Conservation (phyloP, 2,797 vertebrate genomes). For the Xenopus petersii region DNA sequence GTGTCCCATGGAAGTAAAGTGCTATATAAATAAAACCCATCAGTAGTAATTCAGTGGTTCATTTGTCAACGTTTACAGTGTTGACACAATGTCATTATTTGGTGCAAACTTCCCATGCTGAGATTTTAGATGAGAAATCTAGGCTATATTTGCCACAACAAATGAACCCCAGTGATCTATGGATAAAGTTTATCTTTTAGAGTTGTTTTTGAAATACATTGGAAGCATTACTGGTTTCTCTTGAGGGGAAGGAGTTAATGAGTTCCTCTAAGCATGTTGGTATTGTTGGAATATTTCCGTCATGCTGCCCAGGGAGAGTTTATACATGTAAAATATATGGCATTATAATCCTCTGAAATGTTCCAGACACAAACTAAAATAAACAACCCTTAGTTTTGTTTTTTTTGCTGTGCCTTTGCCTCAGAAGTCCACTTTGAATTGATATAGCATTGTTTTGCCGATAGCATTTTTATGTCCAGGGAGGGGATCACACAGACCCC, state of each 20-base stretch:
- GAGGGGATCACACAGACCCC: conserved; percentile 2
- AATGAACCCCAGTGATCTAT: too few relatives aligned
- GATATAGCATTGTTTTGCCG: conserved; percentile 11
- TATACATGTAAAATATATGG: conserved; percentile 22
- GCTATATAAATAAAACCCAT: too few relatives aligned
- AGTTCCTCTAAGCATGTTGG: conserved; percentile 21
- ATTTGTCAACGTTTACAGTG: too few relatives aligned
- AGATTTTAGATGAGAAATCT: too few relatives aligned
- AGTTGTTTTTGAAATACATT: background rate
- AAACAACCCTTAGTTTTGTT: conserved; percentile 28
- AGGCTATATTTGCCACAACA: too few relatives aligned
- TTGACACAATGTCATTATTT: too few relatives aligned
- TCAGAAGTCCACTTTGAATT: conserved; percentile 24
- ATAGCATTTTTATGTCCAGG: conserved; percentile 10
- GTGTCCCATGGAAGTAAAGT: too few relatives aligned
- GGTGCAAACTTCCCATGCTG: background rate
- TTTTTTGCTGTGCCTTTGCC: conserved; percentile 4
- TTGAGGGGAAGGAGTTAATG: conserved; percentile 11
- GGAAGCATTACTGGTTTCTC: background rate
- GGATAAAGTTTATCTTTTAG: too few relatives aligned
- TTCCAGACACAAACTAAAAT: conserved; percentile 41
- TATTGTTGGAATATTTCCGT: conserved; percentile 27
- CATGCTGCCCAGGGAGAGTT: conserved; percentile 19
- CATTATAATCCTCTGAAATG: conserved; percentile 30
- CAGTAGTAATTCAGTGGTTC: too few relatives aligned